phyloP scores from a whole-genome alignment of 2,797 vertebrate genomes.

The Pangasius larnaudii region DNA sequence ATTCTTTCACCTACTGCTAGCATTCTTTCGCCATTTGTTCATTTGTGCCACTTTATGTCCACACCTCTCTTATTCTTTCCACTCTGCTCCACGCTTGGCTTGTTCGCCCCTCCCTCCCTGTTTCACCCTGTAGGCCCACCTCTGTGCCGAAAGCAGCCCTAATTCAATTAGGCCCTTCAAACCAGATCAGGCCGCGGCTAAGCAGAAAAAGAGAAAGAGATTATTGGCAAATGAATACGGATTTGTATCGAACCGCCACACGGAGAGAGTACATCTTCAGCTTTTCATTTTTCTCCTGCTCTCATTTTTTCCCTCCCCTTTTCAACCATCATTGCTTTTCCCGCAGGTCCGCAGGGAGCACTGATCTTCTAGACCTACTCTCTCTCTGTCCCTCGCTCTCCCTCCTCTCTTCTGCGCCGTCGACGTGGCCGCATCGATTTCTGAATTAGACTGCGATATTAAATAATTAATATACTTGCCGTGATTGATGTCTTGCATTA shows the following conservation, averaged over 20 bases:
- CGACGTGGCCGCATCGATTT: constrained; percentile 85
- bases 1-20: constrained; percentile 33
- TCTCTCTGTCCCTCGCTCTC: constrained; percentile 67
- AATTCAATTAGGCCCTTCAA: constrained; percentile 86
- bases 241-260: constrained; percentile 83
- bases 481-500: constrained; percentile 99
- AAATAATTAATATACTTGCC: constrained; percentile 99
- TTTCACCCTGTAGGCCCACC: constrained; percentile 33
- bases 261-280: constrained; percentile 74
- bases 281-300: constrained; percentile 59
- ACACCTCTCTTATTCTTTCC: constrained; percentile 5
- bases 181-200: constrained; percentile 84
- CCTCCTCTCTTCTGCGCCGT: constrained; percentile 39
- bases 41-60: constrained; percentile 44
- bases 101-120: constrained; percentile 52
- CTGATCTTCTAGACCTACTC: constrained; percentile 64
- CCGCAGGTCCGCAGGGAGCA: constrained; percentile 83
- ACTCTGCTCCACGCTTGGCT: constrained; percentile 32
- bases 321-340: constrained; percentile 40
- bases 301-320: constrained; percentile 25
- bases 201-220: constrained; percentile 83
- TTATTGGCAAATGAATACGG: constrained; percentile 93
- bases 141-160: constrained; percentile 79
- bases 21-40: constrained; percentile 44
- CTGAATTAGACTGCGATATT: constrained; percentile 99